Evolutionary conservation across 2,888 invertebrate genomes (phyloP), one percentile per base, ranked within the genome.

Genomic region (Mesorhabditis belari): DNA sequence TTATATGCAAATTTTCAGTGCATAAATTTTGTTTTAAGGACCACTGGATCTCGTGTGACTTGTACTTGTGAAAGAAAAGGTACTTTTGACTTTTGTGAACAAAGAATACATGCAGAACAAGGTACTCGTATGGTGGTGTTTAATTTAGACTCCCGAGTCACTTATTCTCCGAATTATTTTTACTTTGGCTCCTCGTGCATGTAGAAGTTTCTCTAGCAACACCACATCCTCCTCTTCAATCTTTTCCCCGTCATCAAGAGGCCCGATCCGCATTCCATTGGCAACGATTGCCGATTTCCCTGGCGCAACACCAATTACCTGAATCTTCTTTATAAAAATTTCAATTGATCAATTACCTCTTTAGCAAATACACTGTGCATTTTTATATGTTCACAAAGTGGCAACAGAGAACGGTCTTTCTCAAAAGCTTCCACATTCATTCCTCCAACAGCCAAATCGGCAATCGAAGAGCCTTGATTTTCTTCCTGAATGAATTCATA

Each of bases 221-320:
- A 87, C 85, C 81, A 93, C 93, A 84, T 98, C 93, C 29, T 86
- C 84, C 3, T 88, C 87, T 81, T 96, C 92, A 24, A 83, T 83
- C 81, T 95, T 94, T 24, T 85, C 84, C 27, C 62, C 61, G 23
- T 50, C 61, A 28, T 65, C 60, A 27, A 74, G 60, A n/a, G 69
- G 69, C n/a, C 69, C 67, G 55, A 76, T 72, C 29, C 94, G 85
- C 65, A 91, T 86, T 12, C 94, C 92, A 84, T 96, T 96, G 61
- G 89, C 88, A 19, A 94, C 85, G 3, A 96, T 84, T 0, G 88
- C 89, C 64, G 88, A 86, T 56, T 86, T 86, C 3, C 89, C 87
- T 17, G 86, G 84, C 23, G 85, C 82, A 66, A 94, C 82, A 29
- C 87, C 87, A 25, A 93, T 82, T 6, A 89, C 88, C 58, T 88